Evolutionary conservation across 2,113 vertebrate species (phyloP), one percentile per base, ranked within the genome.

Genomic region (Tringa solitaria): DNA sequence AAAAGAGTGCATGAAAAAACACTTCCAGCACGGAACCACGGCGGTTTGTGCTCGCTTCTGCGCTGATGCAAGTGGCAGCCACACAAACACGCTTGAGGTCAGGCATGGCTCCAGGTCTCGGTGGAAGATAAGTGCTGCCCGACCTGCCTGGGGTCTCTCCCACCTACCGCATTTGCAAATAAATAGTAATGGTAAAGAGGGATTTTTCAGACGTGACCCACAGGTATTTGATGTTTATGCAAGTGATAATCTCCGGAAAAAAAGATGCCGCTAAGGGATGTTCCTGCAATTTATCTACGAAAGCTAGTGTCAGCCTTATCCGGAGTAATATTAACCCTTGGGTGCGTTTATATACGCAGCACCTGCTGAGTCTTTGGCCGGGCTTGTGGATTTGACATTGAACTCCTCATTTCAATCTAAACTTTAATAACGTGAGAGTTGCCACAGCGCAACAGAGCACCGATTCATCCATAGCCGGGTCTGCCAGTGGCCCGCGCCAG

Each of bases 401-500:
- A 75, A 6, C 72, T 89, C 75, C 94, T 87, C 89, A 7, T 90
- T 92, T 54, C 85, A 59, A 45, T 46, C 82, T 35, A 32, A 75
- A 85, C 93, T 92, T 72, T 27, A 41, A 90, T 26, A 45, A 41
- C 1, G 1, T 17, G 21, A 27, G 39, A 24, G 28, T 61, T 51
- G 68, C 76, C 68, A 32, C 73, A 12, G 63, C 0, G 16, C 83
- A 86, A 7, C 96, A 54, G 87, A 90, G 78, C 30, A 1, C 53
- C 59, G 3, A 77, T 89, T 89, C 88, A 69, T 78, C 72, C 9
- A 2, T 20, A 20, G 74, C 76, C 16, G 8, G 69, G 7, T 28
- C 87, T 84, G 93, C 90, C 95, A 75, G 92, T 19, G 43, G 77
- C 77, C 74, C 1, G 2, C 64, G 94, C 96, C 95, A 93, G 90